Evolutionary conservation across 1,140 invertebrate species (phyloP).

Genomic region (Homarus americanus): DNA sequence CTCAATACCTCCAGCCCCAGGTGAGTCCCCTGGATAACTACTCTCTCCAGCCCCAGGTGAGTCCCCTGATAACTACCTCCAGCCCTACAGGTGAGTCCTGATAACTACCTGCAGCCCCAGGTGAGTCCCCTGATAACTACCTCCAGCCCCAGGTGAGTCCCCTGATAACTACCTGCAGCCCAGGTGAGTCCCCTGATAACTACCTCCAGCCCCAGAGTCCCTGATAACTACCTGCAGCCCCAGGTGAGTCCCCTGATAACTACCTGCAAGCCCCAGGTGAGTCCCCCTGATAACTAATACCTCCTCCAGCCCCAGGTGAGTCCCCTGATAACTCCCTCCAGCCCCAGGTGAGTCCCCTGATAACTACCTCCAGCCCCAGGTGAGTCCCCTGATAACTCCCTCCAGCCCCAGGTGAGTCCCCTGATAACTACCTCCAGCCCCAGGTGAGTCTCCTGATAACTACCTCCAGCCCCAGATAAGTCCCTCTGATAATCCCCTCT

Average conservation of each 20-base stretch:
- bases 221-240: slow-evolving; percentile 52
- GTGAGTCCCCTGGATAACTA: neutral
- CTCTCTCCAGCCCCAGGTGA: no score
- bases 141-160: no score
- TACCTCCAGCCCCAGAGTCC: no score
- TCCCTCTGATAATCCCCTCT: neutral
- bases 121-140: neutral
- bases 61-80: no score
- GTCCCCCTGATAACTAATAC: neutral
- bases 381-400: neutral
- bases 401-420: no score
- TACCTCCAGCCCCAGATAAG: slow-evolving; percentile 63
- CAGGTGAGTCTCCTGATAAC: slow-evolving; percentile 36
- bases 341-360: neutral
- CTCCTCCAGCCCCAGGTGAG: no score
- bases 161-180: no score
- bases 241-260: slow-evolving; percentile 42
- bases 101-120: no score
- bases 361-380: neutral
- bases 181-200: no score
- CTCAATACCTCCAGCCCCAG: neutral
- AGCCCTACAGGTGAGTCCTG: no score
- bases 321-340: no score
- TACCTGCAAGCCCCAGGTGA: neutral
- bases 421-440: no score